phyloP scores from a whole-genome alignment of 2,113 vertebrate species.

The Megaleporinus macrocephalus region DNA sequence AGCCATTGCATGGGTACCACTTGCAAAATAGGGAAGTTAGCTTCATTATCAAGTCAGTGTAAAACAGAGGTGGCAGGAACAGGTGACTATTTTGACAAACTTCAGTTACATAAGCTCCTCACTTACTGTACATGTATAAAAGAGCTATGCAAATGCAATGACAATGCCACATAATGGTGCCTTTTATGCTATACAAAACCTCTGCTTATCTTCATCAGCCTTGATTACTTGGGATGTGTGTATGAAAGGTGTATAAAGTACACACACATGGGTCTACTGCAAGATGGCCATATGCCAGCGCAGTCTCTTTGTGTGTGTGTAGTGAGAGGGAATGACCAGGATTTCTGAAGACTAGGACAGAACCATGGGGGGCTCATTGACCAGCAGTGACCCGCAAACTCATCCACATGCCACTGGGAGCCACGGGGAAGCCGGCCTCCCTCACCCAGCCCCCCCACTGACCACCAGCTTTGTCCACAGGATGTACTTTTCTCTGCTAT shows the following conservation, averaged over 20 bases:
- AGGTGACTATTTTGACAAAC: background rate
- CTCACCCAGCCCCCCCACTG: background rate
- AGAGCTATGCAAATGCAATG: constrained; percentile 4
- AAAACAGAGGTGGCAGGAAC: background rate
- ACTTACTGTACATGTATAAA: background rate
- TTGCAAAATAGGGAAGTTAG: background rate
- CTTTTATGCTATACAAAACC: background rate
- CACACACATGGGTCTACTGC: constrained; percentile 53
- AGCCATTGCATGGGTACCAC: background rate
- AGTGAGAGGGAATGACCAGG: constrained; percentile 77
- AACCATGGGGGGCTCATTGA: constrained; percentile 72
- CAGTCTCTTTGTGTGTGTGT: constrained; percentile 74
- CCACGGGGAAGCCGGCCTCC: constrained; percentile 62
- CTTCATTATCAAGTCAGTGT: too few relatives aligned
- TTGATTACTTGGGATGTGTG: constrained; percentile 26
- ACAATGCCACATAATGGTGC: constrained; percentile 11
- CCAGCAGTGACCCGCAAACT: constrained; percentile 77
- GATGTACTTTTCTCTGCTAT: constrained; percentile 11
- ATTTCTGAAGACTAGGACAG: constrained; percentile 65
- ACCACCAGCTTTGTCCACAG: constrained; percentile 12
- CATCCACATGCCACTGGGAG: constrained; percentile 78
- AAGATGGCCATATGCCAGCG: constrained; percentile 57
- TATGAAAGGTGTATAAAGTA: constrained; percentile 13
- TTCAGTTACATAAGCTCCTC: background rate
- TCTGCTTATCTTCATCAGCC: constrained; percentile 8